A percentile compares a stretch with the other conserved stretches of the same genome.
Conservation (phyloP, 2,888 invertebrate species). For the Clivina fossor region DNA sequence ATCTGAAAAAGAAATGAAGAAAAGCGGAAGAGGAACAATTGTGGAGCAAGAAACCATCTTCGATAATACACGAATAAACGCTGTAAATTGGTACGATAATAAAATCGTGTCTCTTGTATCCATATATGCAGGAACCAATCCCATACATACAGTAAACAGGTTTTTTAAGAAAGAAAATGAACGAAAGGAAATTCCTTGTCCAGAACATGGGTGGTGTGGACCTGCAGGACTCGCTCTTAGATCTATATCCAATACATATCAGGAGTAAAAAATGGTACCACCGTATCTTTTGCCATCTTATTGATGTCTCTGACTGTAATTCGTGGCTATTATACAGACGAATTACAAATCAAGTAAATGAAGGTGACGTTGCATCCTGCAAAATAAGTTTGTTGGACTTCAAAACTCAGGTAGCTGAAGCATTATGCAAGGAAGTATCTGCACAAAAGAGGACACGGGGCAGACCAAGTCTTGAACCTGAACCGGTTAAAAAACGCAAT, state of each 20-base stretch:
- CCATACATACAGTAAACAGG: conserved; percentile 44
- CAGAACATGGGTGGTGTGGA: conserved; percentile 49
- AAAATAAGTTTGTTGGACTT: background rate
- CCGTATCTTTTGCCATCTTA: conserved; percentile 45
- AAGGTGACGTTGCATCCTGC: background rate
- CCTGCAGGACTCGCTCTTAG: conserved; percentile 44
- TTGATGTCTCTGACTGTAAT: conserved; percentile 35
- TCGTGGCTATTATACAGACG: conserved; percentile 31
- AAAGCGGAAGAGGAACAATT: conserved; percentile 1
- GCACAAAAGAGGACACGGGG: background rate
- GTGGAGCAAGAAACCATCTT: background rate
- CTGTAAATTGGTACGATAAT: conserved; percentile 45
- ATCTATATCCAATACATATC: conserved; percentile 32
- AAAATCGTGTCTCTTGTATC: conserved; percentile 44
- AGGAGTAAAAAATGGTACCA: conserved; percentile 48
- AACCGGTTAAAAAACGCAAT: background rate
- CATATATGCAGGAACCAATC: conserved; percentile 44
- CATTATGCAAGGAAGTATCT: background rate
- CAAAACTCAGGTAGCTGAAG: background rate
- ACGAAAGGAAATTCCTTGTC: conserved; percentile 47
- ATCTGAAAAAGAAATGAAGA: conserved; percentile 7
- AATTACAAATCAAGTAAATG: background rate
- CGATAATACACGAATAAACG: conserved; percentile 29
- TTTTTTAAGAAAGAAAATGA: conserved; percentile 45
- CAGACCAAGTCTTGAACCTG: background rate